Base-by-base conservation (phyloP, 2,797 vertebrate genomes). In the Malacoraja senta region DNA sequence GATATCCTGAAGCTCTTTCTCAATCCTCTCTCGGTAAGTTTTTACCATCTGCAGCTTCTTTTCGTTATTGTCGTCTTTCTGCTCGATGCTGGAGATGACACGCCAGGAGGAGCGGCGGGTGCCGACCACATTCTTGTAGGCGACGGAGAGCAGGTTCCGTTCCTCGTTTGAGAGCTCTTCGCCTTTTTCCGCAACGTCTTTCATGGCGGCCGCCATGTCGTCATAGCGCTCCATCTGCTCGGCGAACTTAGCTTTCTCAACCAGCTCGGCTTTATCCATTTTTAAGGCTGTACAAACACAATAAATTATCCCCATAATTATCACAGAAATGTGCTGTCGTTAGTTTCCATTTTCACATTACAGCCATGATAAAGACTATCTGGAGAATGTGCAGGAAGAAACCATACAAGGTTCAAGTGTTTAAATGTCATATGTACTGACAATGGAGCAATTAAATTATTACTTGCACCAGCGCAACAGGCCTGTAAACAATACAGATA, bases 211-310 rank as follows among this genome's bases (percentile, higher is more conserved):
- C 24, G 98, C 98, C 99, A 99, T 99, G 94, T 99, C 99, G 94
- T 99, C 99, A 0, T 99, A 99, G 94, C 98, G 99, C 96, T 99
- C 98, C 0, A 98, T 98, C 97, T 99, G 99, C 95, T 99, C 99
- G 0, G 99, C 98, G n/a, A 99, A 97, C 94, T 99, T 99, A 95
- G 99, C 99, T 96, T 99, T 99, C 98, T 99, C 98, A 94, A 99
- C 98, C 97, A 99, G 97, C 95, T 99, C 98, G 94, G 97, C 97
- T 96, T 98, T 99, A 96, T 99, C 98, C 99, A 99, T 99, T 96
- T 97, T 95, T 96, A 95, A 95, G 95, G 96, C 95, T 95, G 94
- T 63, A 72, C 93, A 93, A 3, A 88, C 17, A 53, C 10, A 68
- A 84, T 13, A 88, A 63, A 17, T 35, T 35, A 88, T 35, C 9